These are phyloP conservation scores for Cylas formicarius DNA, from an alignment of 1,140 invertebrate species.

Conservation along the genomic window DNA sequence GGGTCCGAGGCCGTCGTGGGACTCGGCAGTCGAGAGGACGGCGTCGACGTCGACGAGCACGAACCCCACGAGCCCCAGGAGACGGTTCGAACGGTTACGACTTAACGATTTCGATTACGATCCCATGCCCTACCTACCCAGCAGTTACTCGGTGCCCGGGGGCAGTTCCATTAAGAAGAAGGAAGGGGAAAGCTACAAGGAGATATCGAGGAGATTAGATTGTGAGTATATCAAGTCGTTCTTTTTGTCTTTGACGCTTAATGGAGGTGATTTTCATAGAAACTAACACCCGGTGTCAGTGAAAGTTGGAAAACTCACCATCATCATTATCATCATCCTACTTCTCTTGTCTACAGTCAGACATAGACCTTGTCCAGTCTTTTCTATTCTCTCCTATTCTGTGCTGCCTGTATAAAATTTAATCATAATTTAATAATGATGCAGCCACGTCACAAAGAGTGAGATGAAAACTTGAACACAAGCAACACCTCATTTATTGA, in stretches of 20 bases:
- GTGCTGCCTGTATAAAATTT: too few relatives aligned
- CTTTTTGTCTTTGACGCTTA: too few relatives aligned
- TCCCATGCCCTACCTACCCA: constrained; percentile 22
- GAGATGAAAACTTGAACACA: too few relatives aligned
- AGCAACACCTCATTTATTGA: not conserved
- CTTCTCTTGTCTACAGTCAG: not conserved
- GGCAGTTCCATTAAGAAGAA: constrained; percentile 26
- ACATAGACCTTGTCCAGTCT: too few relatives aligned
- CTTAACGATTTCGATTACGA: constrained; percentile 27
- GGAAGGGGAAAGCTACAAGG: constrained; percentile 36
- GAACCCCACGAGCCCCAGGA: constrained; percentile 12
- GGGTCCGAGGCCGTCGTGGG: constrained; percentile 29
- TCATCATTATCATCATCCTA: too few relatives aligned
- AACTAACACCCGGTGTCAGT: too few relatives aligned
- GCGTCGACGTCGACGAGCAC: constrained; percentile 3
- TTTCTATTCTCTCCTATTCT: too few relatives aligned
- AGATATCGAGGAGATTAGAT: constrained; percentile 38
- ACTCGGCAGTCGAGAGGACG: constrained; percentile 24
- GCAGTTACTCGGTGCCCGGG: constrained; percentile 22
- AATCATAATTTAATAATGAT: too few relatives aligned
- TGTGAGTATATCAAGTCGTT: constrained; percentile 25
- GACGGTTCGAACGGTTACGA: constrained; percentile 14
- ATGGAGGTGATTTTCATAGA: too few relatives aligned
- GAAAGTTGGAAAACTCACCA: too few relatives aligned
- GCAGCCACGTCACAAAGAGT: too few relatives aligned